Base-by-base conservation (phyloP, 2,113 vertebrate genomes). In the Plectropomus leopardus region DNA sequence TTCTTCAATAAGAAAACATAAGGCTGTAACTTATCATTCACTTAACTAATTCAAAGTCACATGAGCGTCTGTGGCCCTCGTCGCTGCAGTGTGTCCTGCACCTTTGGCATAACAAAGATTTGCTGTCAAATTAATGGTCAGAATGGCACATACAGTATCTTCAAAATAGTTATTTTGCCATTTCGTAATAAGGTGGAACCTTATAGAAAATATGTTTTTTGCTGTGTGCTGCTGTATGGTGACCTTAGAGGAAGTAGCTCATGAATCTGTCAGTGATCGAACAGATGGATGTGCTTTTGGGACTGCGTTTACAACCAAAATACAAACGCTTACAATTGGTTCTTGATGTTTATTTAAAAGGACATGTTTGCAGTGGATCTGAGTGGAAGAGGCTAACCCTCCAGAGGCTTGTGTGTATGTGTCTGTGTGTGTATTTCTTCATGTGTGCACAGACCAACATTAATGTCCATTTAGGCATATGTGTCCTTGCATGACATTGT, bases 301-400 rank as follows among this genome's bases (percentile, higher is more conserved):
- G 32, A 60, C 80, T 76, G 44, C 6, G 60, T 80, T 83, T 72
- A 72, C 59, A 83, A 57, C 53, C 32, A 30, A 72, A 72, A 70
- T 61, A 82, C 78, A 64, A 80, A 78, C 54, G 67, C 42, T 74
- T 65, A 79, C 74, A 83, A 87, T 86, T 81, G 67, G 68, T 28
- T 79, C 54, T 63, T 42, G 70, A 54, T 86, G 90, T 92, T 93
- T 90, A 85, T 91, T 89, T 83, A 72, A 92, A 79, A 60, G 21
- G 75, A 84, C 83, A 47, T 86, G 86, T 82, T 85, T 87, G 48
- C 59, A 58, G 68, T 36, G 36, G 64, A 78, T 50, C 42, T 58
- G 60, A 68, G 78, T 78, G n/a, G 42, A 30, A 83, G 59, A 75
- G 57, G 51, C 7, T 74, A 84, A 87, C 80, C 82, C 72, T 59